Percentiles rank a stretch among this genome's conserved stretches.
These are phyloP conservation scores for Eleginops maclovinus DNA, from an alignment of 2,113 vertebrate genomes.

Conservation along the genomic window DNA sequence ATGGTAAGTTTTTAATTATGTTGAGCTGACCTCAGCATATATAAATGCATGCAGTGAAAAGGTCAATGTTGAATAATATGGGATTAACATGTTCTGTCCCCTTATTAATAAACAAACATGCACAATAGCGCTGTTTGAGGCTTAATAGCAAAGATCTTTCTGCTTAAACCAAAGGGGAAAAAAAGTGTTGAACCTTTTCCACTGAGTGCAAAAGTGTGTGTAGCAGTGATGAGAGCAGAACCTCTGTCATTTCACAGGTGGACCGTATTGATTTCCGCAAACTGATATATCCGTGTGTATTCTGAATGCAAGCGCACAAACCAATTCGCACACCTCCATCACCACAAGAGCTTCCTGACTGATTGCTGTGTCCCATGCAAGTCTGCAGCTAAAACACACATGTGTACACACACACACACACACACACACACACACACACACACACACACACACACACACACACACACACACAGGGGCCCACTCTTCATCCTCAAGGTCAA, in stretches of 20 bases:
- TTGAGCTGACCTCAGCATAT: conserved; percentile 31
- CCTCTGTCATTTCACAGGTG: conserved; percentile 67
- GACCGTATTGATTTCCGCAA: conserved; percentile 73
- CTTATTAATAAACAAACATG: background rate
- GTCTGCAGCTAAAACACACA: conserved; percentile 40
- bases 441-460: conserved; percentile 8
- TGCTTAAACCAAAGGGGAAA: conserved; percentile 35
- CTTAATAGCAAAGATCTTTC: background rate
- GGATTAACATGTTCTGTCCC: background rate
- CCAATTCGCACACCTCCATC: conserved; percentile 71
- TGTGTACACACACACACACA: background rate
- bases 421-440: conserved; percentile 2
- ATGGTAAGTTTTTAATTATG: conserved; percentile 24
- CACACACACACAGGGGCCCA: conserved; percentile 17
- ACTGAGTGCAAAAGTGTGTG: background rate
- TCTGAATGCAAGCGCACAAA: conserved; percentile 74
- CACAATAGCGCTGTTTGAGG: background rate
- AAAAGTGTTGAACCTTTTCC: conserved; percentile 20
- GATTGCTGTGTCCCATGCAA: conserved; percentile 66
- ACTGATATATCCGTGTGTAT: conserved; percentile 67
- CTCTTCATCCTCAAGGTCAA: conserved; percentile 80
- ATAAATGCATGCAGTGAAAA: conserved; percentile 26
- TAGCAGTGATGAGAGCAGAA: conserved; percentile 30
- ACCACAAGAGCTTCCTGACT: conserved; percentile 65
- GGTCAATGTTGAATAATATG: conserved; percentile 36